Percentiles rank a stretch among this genome's conserved stretches.
Evolutionary conservation across 2,888 invertebrate species (phyloP).

Genomic region (Aquatica leii): DNA sequence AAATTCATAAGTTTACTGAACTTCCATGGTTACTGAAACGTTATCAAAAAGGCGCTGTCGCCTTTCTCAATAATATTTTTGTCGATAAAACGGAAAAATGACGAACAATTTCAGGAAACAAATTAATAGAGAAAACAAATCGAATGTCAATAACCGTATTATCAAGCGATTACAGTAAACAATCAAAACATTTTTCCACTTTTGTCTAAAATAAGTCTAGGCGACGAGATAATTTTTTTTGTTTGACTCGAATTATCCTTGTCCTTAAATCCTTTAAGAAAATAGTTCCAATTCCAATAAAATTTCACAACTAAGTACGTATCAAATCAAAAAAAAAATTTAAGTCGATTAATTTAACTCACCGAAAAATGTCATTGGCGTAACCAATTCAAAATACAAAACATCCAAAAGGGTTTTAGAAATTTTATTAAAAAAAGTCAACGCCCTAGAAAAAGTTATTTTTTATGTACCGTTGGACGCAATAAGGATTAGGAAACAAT

Average conservation of each 20-base stretch:
- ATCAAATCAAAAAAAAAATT: no score
- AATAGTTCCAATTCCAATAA: no score
- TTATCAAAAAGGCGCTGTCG: constrained; percentile 5
- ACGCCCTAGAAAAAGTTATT: constrained; percentile 5
- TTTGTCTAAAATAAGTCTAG: not conserved
- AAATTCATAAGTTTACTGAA: constrained; percentile 31
- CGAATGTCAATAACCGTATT: constrained; percentile 4
- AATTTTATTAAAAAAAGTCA: not conserved
- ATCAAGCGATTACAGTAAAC: not conserved
- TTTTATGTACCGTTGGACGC: constrained; percentile 21
- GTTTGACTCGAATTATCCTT: no score
- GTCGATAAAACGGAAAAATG: not conserved
- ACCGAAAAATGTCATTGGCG: constrained; percentile 16
- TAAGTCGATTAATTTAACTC: no score
- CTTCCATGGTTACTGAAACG: constrained; percentile 28
- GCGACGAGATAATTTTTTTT: no score
- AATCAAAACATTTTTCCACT: not conserved
- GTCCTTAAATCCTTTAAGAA: no score
- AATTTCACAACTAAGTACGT: no score
- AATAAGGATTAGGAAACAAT: constrained; percentile 33
- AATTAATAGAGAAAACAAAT: not conserved
- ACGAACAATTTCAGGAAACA: not conserved
- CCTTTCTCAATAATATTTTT: not conserved
- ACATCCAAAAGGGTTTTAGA: not conserved
- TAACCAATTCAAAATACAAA: not conserved